Evolutionary conservation across 2,113 vertebrate species (phyloP).

Genomic region (Epinephelus cyanopodus): DNA sequence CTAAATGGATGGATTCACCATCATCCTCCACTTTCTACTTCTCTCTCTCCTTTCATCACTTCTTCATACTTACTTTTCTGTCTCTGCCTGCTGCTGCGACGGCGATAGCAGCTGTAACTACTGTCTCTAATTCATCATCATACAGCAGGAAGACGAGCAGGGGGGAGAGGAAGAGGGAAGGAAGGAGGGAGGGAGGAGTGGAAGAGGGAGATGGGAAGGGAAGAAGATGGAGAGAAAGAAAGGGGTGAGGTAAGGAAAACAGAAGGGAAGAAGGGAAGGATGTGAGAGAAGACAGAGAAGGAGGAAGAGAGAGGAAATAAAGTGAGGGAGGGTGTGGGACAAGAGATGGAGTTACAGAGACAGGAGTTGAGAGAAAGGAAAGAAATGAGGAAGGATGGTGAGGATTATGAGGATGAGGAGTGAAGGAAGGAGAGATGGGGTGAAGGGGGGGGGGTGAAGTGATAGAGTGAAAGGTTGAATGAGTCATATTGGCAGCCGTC

Average conservation of each 20-base stretch:
- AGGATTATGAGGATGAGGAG: neutral
- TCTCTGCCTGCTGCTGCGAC: constrained; percentile 11
- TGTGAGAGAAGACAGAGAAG: no score
- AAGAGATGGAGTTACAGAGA: neutral
- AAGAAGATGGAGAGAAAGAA: rapidly evolving
- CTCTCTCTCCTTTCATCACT: neutral
- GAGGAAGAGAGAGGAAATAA: neutral
- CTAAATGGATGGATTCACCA: neutral
- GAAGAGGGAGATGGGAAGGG: neutral
- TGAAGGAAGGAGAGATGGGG: neutral
- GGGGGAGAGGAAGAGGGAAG: neutral
- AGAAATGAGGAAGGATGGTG: no score
- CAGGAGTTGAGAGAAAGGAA: neutral
- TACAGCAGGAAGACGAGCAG: neutral
- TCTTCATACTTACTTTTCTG: neutral
- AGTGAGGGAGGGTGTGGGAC: neutral
- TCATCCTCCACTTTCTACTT: constrained; percentile 9
- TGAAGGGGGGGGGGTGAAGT: neutral
- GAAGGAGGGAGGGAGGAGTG: neutral
- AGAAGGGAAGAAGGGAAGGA: neutral
- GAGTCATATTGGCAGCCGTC: constrained; percentile 67
- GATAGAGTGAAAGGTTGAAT: constrained; percentile 71
- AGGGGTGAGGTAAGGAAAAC: neutral
- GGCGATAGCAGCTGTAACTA: constrained; percentile 40
- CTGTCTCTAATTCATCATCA: constrained; percentile 52